Conservation (phyloP, 2,888 invertebrate genomes). For the Aporophyla lueneburgensis region DNA sequence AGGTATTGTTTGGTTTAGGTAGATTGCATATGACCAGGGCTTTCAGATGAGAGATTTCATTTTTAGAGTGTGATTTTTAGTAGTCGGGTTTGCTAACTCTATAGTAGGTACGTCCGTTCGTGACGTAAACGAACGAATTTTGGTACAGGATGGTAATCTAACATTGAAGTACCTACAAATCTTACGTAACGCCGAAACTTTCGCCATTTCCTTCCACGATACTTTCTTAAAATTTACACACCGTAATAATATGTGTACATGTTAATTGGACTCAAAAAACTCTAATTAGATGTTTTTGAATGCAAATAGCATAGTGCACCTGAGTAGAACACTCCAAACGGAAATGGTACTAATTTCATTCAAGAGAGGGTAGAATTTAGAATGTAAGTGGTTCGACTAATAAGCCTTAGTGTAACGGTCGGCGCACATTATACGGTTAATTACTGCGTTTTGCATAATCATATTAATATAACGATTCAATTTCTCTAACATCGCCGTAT, state of each 20-base stretch:
- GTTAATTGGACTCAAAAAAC: conserved; percentile 62
- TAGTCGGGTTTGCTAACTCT: neutral
- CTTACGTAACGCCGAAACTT: conserved; percentile 38
- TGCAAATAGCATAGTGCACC: conserved; percentile 63
- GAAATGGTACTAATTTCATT: conserved; percentile 34
- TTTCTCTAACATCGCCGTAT: conserved; percentile 54
- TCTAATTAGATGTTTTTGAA: conserved; percentile 63
- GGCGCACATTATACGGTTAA: conserved; percentile 63
- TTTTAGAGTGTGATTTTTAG: no score
- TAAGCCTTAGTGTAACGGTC: conserved; percentile 65
- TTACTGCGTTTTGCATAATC: conserved; percentile 64
- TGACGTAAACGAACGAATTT: neutral
- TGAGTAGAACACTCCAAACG: conserved; percentile 8
- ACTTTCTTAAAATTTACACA: conserved; percentile 62
- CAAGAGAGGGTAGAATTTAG: conserved; percentile 33
- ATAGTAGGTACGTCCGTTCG: neutral
- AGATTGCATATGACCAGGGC: no score
- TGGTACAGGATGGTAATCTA: neutral
- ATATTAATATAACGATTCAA: conserved; percentile 60
- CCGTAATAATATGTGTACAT: conserved; percentile 52
- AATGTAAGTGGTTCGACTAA: conserved; percentile 32
- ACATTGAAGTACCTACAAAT: conserved; percentile 14
- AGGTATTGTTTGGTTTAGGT: no score
- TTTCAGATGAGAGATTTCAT: no score
- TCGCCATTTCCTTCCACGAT: conserved; percentile 35